These are phyloP conservation scores for Hyphantria cunea DNA, from an alignment of 1,140 invertebrate species.

Conservation along the genomic window DNA sequence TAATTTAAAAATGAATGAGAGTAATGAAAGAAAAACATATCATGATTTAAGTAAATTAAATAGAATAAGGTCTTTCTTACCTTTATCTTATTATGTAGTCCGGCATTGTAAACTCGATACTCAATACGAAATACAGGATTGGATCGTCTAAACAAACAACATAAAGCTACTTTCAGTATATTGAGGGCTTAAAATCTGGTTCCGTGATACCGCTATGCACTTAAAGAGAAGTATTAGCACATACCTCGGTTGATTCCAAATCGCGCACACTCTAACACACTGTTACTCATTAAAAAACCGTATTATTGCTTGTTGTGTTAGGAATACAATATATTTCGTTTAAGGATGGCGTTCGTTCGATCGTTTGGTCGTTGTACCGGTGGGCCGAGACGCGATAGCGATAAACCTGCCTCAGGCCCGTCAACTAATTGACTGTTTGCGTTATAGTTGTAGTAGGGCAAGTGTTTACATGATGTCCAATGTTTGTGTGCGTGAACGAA, in stretches of 20 bases:
- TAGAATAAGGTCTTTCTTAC: constrained; percentile 8
- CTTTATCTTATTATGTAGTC: constrained; percentile 1
- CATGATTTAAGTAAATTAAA: neutral
- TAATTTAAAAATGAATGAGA: no score
- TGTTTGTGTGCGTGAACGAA: constrained; percentile 46
- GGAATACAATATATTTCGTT: constrained; percentile 38
- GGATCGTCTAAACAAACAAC: constrained; percentile 36
- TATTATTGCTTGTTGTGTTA: constrained; percentile 25
- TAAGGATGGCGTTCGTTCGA: constrained; percentile 45
- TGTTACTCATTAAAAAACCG: constrained; percentile 25
- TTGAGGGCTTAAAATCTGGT: constrained; percentile 46
- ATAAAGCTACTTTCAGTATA: constrained; percentile 40
- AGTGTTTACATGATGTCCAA: constrained; percentile 36
- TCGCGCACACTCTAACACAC: constrained; percentile 25
- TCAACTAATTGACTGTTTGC: constrained; percentile 51
- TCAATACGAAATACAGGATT: constrained; percentile 30
- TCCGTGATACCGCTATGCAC: constrained; percentile 51
- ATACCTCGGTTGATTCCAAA: constrained; percentile 31
- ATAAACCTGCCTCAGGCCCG: constrained; percentile 53
- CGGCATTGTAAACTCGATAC: neutral
- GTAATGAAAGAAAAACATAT: no score
- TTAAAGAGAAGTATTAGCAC: constrained; percentile 33
- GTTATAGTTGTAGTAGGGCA: constrained; percentile 38
- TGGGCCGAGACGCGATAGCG: constrained; percentile 41
- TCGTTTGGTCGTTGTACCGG: constrained; percentile 51